A percentile compares a stretch with the other conserved stretches of the same genome.
Conservation (phyloP, 2,888 invertebrate species). For the Hypena proboscidalis region DNA sequence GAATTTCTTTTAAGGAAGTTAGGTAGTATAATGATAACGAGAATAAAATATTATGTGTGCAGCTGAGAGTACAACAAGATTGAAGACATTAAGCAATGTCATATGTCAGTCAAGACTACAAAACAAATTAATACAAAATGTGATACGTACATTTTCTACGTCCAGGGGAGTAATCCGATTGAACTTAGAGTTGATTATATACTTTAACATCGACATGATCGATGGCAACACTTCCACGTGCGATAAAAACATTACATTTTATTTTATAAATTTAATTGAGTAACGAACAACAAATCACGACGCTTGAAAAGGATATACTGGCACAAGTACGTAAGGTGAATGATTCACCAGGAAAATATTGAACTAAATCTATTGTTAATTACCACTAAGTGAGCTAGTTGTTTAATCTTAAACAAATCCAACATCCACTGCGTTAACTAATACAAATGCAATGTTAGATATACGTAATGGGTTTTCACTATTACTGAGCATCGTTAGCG, state of each 20-base stretch:
- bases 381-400: conserved; percentile 61
- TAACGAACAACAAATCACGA: conserved; percentile 23
- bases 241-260: conserved; percentile 62
- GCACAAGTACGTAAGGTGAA: conserved; percentile 33
- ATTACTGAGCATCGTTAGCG: conserved; percentile 50
- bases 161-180: conserved; percentile 60
- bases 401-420: conserved; percentile 61
- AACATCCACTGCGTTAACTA: conserved; percentile 46
- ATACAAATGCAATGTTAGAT: conserved; percentile 54
- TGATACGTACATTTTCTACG: conserved; percentile 53
- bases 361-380: conserved; percentile 69
- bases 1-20: no score
- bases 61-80: no score
- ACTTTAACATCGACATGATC: conserved; percentile 61
- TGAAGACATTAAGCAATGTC: no score
- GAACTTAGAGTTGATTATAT: conserved; percentile 52
- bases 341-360: conserved; percentile 80
- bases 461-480: conserved; percentile 55
- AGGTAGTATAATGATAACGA: no score
- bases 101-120: no score
- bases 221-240: conserved; percentile 49
- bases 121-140: background rate
- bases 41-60: no score
- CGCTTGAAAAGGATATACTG: conserved; percentile 38
- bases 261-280: conserved; percentile 18